These are phyloP conservation scores for Sturnus vulgaris DNA, from an alignment of 2,113 vertebrate genomes.

Conservation along the genomic window DNA sequence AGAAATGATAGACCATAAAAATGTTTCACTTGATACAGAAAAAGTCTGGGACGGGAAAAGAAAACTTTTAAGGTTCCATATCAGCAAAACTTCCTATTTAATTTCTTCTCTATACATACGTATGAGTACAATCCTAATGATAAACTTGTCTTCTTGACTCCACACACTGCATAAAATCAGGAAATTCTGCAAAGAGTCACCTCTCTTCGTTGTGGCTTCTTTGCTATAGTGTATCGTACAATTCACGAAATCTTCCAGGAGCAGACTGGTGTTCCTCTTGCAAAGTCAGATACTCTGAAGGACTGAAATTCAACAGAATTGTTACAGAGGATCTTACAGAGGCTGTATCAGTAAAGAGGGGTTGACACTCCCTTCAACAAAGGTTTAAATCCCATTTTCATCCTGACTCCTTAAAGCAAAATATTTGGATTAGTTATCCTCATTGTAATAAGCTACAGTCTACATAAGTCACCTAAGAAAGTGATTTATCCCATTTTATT, in stretches of 20 bases:
- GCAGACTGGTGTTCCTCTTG: not conserved
- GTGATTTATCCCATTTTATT: not conserved
- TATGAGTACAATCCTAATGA: not conserved
- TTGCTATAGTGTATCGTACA: fast-evolving
- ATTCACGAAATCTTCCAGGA: not conserved
- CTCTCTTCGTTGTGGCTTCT: not conserved
- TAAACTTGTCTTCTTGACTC: not conserved
- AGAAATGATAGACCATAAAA: not conserved
- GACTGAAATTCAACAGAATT: not conserved
- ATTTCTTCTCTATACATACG: not conserved
- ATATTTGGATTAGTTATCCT: not conserved
- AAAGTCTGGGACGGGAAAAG: not conserved
- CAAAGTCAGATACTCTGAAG: not conserved
- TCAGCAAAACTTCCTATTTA: not conserved
- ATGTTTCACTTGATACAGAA: not conserved
- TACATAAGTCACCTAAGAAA: not conserved
- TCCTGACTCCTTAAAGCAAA: not conserved
- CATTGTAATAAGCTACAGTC: not conserved
- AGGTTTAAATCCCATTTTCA: not conserved
- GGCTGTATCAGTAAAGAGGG: not conserved
- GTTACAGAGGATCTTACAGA: not conserved
- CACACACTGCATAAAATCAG: not conserved
- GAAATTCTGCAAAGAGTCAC: not conserved
- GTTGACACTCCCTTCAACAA: not conserved
- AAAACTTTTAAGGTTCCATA: not conserved